Conservation (phyloP, 2,113 vertebrate species). For the Corvus moneduloides region DNA sequence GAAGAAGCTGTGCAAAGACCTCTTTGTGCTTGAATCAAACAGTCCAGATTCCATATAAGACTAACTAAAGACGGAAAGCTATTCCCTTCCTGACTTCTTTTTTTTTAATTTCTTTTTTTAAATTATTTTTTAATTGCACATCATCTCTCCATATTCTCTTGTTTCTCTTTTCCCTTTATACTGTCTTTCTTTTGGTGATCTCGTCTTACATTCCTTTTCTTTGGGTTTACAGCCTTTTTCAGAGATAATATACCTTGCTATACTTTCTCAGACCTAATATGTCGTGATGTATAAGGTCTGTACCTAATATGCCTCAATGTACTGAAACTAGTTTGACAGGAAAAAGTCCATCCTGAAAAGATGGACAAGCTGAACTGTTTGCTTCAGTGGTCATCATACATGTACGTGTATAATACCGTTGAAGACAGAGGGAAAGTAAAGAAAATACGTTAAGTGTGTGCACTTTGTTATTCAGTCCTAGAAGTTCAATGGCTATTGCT, state of each 20-base stretch:
- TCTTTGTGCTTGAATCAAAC: background rate
- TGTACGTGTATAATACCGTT: background rate
- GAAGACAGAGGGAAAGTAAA: background rate
- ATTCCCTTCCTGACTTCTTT: background rate
- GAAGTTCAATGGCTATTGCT: background rate
- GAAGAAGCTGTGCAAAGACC: background rate
- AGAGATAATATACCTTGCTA: background rate
- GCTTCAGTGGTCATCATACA: background rate
- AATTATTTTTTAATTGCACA: background rate
- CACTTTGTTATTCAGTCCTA: background rate
- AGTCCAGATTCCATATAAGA: background rate
- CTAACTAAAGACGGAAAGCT: background rate
- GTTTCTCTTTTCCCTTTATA: background rate
- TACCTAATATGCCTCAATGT: background rate
- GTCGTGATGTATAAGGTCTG: background rate
- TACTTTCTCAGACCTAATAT: background rate
- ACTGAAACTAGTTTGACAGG: background rate
- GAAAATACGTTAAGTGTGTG: background rate
- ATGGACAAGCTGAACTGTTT: background rate
- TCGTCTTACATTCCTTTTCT: accelerated
- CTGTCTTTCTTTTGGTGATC: background rate
- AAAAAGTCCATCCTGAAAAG: background rate
- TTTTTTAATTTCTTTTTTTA: no score
- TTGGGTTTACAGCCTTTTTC: background rate
- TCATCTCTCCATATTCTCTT: background rate